Evolutionary conservation across 2,797 vertebrate genomes (phyloP).

Genomic region (Anisognathus igniventris): DNA sequence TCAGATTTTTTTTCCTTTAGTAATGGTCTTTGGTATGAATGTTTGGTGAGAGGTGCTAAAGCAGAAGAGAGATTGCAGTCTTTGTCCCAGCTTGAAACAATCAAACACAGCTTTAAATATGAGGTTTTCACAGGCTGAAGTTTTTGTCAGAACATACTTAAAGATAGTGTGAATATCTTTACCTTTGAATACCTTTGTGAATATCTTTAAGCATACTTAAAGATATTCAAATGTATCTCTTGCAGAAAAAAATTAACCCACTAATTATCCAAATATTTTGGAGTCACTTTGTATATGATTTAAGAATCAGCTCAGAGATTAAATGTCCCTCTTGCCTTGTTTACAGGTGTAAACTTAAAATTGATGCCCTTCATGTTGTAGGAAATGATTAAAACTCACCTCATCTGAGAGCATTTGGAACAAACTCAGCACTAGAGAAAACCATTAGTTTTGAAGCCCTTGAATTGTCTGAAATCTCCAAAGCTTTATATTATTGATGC

Average conservation of each 20-base stretch:
- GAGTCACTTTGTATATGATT: background rate
- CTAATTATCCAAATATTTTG: background rate
- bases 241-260: background rate
- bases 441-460: background rate
- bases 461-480: background rate
- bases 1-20: background rate
- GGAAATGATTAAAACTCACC: background rate
- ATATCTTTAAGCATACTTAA: background rate
- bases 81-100: background rate
- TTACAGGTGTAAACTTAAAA: background rate
- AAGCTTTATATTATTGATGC: background rate
- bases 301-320: background rate
- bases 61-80: background rate
- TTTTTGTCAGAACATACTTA: background rate
- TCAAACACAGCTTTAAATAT: background rate
- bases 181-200: background rate
- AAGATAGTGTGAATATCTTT: background rate
- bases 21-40: background rate
- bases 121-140: background rate
- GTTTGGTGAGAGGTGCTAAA: background rate
- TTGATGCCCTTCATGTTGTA: background rate
- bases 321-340: background rate
- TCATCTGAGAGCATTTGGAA: background rate
- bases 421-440: background rate
- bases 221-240: background rate